Evolutionary conservation across 2,888 invertebrate species (phyloP).

Genomic region (Pristionchus maxplancki): DNA sequence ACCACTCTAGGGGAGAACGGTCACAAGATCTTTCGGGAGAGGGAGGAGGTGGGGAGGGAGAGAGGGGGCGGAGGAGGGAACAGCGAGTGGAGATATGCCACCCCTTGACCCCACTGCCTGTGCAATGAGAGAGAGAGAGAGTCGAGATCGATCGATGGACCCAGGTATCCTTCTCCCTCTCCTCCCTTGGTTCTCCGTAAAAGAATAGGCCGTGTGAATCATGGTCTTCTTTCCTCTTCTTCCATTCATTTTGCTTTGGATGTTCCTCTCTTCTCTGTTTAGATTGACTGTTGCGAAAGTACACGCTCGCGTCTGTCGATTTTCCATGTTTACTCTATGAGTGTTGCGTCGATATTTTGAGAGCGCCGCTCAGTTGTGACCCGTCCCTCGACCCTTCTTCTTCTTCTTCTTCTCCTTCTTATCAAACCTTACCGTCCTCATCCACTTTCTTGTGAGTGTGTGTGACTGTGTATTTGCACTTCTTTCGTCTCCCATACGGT

Average conservation of each 20-base stretch:
- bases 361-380: background rate
- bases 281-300: conserved; percentile 32
- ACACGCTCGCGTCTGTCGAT: background rate
- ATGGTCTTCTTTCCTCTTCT: background rate
- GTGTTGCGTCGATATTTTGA: background rate
- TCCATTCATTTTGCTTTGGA: background rate
- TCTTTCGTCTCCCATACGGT: conserved; percentile 39
- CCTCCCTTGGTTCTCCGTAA: background rate
- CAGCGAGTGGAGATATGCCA: conserved; percentile 35
- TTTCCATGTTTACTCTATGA: conserved; percentile 1
- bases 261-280: background rate
- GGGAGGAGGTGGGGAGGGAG: background rate
- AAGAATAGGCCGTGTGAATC: conserved; percentile 7
- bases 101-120: conserved; percentile 32
- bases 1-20: conserved; percentile 16
- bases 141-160: conserved; percentile 16
- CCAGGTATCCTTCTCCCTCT: background rate
- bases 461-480: conserved; percentile 23
- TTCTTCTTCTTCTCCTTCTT: background rate
- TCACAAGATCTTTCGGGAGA: conserved; percentile 36
- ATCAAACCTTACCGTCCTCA: background rate
- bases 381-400: background rate
- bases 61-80: background rate
- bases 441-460: background rate
- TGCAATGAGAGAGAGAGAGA: conserved; percentile 8